These are phyloP conservation scores for Gorsachius goisagi DNA, from an alignment of 2,113 vertebrate species.

Conservation along the genomic window DNA sequence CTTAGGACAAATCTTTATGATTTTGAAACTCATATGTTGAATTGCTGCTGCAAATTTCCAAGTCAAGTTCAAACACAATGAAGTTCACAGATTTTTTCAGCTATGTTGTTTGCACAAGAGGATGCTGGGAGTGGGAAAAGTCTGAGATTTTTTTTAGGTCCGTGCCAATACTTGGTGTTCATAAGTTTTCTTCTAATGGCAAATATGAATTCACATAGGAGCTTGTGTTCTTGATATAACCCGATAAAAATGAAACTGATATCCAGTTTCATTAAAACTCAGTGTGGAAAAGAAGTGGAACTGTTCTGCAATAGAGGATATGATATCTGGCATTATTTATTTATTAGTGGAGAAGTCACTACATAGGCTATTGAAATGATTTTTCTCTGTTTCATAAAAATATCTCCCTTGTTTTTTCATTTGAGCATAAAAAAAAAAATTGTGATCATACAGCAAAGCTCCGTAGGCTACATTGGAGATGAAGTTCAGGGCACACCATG, in stretches of 20 bases:
- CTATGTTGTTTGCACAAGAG: not conserved
- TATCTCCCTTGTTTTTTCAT: not conserved
- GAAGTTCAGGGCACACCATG: not conserved
- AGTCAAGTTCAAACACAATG: not conserved
- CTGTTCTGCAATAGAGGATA: not conserved
- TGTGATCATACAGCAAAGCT: not conserved
- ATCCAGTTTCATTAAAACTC: constrained; percentile 12
- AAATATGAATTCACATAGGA: not conserved
- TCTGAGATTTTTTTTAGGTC: not conserved
- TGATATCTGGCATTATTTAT: not conserved
- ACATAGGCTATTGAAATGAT: not conserved
- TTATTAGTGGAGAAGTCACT: not conserved
- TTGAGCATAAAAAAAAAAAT: not conserved
- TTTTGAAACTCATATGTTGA: not conserved
- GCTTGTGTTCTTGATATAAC: not conserved
- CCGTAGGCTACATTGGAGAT: not conserved
- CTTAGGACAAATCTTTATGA: not conserved
- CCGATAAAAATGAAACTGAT: constrained; percentile 6
- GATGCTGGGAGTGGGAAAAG: not conserved
- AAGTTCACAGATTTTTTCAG: not conserved
- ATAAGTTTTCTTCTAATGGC: not conserved
- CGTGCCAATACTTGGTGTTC: not conserved
- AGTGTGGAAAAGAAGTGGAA: not conserved
- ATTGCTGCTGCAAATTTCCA: not conserved
- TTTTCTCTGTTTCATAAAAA: not conserved